Conservation (phyloP, 2,113 vertebrate genomes). For the Amphilophus citrinellus region DNA sequence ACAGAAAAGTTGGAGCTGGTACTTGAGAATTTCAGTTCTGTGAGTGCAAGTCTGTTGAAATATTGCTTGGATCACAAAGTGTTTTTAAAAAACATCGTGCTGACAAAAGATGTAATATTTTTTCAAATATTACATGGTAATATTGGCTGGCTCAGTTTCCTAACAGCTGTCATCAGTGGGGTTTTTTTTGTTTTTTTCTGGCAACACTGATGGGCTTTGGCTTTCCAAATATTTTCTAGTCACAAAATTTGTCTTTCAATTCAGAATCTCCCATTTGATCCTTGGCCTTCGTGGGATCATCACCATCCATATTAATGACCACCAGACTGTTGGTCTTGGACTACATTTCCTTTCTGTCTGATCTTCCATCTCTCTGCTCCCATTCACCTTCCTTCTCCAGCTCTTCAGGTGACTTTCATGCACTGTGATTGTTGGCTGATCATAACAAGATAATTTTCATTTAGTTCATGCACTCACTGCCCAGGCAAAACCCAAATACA, state of each 20-base stretch:
- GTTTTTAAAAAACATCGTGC: neutral
- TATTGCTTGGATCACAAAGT: neutral
- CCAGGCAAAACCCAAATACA: neutral
- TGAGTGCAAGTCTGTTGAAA: neutral
- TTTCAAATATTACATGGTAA: neutral
- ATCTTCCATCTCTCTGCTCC: neutral
- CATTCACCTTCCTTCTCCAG: neutral
- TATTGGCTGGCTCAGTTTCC: neutral
- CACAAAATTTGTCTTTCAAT: slow-evolving; percentile 8
- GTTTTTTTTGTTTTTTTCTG: neutral
- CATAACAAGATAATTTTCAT: neutral
- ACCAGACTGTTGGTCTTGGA: neutral
- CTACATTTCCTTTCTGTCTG: neutral
- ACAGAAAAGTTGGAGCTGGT: neutral
- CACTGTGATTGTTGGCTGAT: neutral
- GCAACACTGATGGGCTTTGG: neutral
- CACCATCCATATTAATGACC: neutral
- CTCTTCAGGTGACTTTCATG: neutral
- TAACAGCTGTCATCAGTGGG: neutral
- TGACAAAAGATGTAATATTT: neutral
- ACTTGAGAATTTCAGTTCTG: neutral
- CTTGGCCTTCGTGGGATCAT: neutral
- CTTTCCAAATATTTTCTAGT: neutral
- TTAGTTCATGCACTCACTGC: neutral
- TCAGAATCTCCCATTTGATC: neutral